phyloP scores from a whole-genome alignment of 2,888 invertebrate species.

The Empis stercorea region DNA sequence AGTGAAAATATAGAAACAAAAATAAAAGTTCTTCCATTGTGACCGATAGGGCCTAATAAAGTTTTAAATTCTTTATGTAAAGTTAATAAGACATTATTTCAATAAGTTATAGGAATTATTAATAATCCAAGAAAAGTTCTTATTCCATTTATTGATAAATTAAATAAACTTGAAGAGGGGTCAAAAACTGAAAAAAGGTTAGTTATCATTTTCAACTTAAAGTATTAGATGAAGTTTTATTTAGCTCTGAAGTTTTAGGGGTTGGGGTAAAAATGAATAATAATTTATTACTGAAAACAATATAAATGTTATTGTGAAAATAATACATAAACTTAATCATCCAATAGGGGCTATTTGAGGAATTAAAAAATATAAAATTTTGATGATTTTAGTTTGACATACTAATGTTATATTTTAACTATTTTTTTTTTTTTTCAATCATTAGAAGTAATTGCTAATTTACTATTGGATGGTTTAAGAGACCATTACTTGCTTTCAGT shows the following conservation, averaged over 20 bases:
- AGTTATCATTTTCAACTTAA: conserved; percentile 50
- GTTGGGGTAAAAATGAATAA: conserved; percentile 34
- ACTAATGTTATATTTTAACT: conserved; percentile 45
- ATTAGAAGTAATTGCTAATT: conserved; percentile 49
- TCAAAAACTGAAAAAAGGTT: conserved; percentile 58
- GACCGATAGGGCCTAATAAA: conserved; percentile 36
- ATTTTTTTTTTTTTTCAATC: conserved; percentile 35
- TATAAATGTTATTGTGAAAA: conserved; percentile 36
- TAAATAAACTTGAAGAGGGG: conserved; percentile 41
- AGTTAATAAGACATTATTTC: conserved; percentile 38
- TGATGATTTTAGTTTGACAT: conserved; percentile 57
- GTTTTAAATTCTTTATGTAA: conserved; percentile 46
- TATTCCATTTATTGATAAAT: conserved; percentile 46
- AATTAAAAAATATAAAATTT: conserved; percentile 47
- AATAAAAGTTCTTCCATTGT: conserved; percentile 41
- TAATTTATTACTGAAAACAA: conserved; percentile 43
- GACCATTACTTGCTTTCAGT: conserved; percentile 57
- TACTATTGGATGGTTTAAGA: conserved; percentile 56
- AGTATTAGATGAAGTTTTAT: conserved; percentile 21
- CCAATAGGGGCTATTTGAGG: conserved; percentile 55
- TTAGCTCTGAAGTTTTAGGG: conserved; percentile 24
- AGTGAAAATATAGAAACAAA: conserved; percentile 45
- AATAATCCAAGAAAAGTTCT: conserved; percentile 39
- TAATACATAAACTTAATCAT: conserved; percentile 36
- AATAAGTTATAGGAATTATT: conserved; percentile 41